Percentiles rank a stretch among this genome's conserved stretches.
Evolutionary conservation across 2,113 vertebrate genomes (phyloP).

Genomic region (Carassius carassius): DNA sequence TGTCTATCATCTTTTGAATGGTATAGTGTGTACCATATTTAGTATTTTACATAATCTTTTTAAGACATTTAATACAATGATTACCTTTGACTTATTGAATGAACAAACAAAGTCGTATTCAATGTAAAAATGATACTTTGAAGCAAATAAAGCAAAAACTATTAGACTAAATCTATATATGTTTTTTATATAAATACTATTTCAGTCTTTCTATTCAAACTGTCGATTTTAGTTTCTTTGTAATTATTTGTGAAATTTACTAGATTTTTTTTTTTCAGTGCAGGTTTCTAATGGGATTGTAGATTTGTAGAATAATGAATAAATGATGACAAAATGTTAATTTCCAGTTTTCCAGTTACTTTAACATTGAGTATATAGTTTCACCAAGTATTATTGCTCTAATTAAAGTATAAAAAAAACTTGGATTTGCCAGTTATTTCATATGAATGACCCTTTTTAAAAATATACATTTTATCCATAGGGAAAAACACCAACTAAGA

Average conservation of each 20-base stretch:
- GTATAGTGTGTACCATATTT: not conserved
- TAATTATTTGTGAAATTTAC: not conserved
- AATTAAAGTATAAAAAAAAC: not conserved
- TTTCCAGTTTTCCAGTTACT: not conserved
- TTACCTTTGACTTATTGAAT: too few species aligned
- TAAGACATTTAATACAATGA: not conserved
- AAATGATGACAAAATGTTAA: not conserved
- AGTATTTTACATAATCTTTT: not conserved
- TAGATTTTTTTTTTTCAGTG: not conserved
- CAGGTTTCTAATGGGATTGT: not conserved
- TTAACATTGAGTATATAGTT: not conserved
- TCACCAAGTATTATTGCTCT: not conserved
- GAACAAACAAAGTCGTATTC: too few species aligned
- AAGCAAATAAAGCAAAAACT: too few species aligned
- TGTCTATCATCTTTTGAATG: not conserved
- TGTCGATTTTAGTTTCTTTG: not conserved
- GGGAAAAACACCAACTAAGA: too few species aligned
- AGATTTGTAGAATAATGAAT: not conserved
- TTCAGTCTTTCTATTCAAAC: not conserved
- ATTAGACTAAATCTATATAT: too few species aligned
- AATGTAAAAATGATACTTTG: too few species aligned
- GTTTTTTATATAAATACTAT: not conserved
- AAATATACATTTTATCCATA: not conserved
- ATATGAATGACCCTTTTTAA: not conserved
- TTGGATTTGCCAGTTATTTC: not conserved